Percentiles rank a stretch among this genome's conserved stretches.
These are phyloP conservation scores for Nemapogon koenigi DNA, from an alignment of 2,888 invertebrate genomes.

Conservation along the genomic window DNA sequence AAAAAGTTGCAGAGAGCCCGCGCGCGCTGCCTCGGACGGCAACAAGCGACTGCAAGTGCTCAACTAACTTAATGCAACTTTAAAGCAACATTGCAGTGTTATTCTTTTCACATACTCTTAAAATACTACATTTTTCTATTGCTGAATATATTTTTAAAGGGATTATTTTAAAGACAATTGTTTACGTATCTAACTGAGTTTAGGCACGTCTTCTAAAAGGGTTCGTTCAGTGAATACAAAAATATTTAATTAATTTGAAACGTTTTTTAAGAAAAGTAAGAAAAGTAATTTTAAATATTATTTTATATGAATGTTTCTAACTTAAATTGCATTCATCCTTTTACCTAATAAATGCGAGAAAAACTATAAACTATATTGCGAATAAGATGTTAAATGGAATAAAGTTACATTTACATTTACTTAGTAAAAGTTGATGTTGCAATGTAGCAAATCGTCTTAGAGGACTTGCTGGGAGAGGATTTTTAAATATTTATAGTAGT, in stretches of 20 bases:
- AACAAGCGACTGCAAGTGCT: constrained; percentile 39
- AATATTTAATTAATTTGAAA: too few relatives aligned
- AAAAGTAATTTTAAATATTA: too few relatives aligned
- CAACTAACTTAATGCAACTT: constrained; percentile 1
- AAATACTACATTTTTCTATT: too few relatives aligned
- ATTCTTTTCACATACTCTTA: constrained; percentile 7
- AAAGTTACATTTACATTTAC: constrained; percentile 2
- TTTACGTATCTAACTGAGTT: too few relatives aligned
- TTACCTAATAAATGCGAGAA: too few relatives aligned
- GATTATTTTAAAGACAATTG: too few relatives aligned
- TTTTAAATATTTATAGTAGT: constrained; percentile 33
- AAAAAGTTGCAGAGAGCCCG: constrained; percentile 48
- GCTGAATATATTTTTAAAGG: too few relatives aligned
- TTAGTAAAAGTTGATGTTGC: constrained; percentile 8
- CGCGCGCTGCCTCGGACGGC: constrained; percentile 36
- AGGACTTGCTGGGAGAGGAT: constrained; percentile 19
- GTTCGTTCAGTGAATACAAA: too few relatives aligned
- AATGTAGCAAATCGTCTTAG: constrained; percentile 26
- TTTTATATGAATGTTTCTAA: too few relatives aligned
- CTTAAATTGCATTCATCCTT: too few relatives aligned
- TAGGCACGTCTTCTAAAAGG: too few relatives aligned
- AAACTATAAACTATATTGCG: not conserved
- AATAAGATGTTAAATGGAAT: not conserved
- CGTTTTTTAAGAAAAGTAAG: too few relatives aligned
- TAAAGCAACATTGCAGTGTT: constrained; percentile 7